Conservation (phyloP, 2,797 vertebrate genomes). For the Cynodonichthys magdalenae region DNA sequence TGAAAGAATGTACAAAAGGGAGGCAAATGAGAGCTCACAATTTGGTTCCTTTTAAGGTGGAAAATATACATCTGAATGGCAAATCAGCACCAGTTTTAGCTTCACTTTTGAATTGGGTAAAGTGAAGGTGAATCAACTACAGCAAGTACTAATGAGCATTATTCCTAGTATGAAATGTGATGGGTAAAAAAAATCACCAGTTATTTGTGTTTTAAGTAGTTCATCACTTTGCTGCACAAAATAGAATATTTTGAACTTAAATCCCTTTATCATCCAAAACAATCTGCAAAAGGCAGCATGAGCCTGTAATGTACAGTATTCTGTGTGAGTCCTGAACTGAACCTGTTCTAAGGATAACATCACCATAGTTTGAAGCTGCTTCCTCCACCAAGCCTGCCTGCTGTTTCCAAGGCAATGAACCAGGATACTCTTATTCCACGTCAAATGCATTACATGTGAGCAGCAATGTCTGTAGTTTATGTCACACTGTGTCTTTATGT, state of each 20-base stretch:
- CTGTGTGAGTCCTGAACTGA: slow-evolving; percentile 67
- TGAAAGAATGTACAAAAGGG: slow-evolving; percentile 9
- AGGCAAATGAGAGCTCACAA: not conserved
- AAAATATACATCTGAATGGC: not conserved
- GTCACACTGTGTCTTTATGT: slow-evolving; percentile 24
- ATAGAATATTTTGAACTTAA: not conserved
- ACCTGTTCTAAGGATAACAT: slow-evolving; percentile 70
- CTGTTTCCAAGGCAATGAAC: slow-evolving; percentile 77
- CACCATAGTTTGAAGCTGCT: slow-evolving; percentile 53
- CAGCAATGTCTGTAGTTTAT: slow-evolving; percentile 2
- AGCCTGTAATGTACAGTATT: slow-evolving; percentile 48
- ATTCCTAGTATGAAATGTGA: not conserved
- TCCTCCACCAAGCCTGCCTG: slow-evolving; percentile 56
- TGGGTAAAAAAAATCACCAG: not conserved
- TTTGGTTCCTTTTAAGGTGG: not conserved
- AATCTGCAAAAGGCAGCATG: slow-evolving; percentile 6
- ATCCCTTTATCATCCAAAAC: slow-evolving; percentile 3
- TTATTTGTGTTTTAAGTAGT: too few species aligned
- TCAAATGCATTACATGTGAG: slow-evolving; percentile 46
- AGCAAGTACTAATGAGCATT: too few species aligned
- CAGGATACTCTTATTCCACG: slow-evolving; percentile 64
- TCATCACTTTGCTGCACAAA: not conserved
- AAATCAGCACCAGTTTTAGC: too few species aligned
- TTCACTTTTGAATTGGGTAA: too few species aligned
- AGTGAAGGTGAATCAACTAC: too few species aligned